Conservation (phyloP, 2,113 vertebrate genomes). For the Daphoenositta chrysoptera region DNA sequence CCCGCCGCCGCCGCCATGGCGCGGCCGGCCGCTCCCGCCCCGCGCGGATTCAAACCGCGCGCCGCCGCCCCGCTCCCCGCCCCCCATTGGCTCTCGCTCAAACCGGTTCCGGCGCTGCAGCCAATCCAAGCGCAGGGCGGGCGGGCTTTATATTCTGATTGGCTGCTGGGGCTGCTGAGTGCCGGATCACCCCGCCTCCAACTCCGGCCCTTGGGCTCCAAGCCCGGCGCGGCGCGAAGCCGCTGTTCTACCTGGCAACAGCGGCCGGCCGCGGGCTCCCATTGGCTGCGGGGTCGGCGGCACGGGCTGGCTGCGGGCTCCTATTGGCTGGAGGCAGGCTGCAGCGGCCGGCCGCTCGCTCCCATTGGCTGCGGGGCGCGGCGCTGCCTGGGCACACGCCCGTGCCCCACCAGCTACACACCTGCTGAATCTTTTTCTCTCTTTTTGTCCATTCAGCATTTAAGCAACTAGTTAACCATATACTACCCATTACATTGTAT, state of each 20-base stretch:
- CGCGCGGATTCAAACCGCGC: neutral
- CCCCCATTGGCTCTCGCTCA: neutral
- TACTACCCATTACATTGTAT: too few species aligned
- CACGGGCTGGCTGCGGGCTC: rapidly evolving
- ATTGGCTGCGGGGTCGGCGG: neutral
- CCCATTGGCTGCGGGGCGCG: neutral
- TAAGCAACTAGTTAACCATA: too few species aligned
- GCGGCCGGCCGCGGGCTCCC: rapidly evolving
- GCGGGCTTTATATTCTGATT: rapidly evolving
- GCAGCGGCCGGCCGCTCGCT: too few species aligned
- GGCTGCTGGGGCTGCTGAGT: rapidly evolving
- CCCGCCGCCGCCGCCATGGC: rapidly evolving
- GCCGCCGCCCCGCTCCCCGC: rapidly evolving
- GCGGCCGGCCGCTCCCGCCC: rapidly evolving
- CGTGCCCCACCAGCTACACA: too few species aligned
- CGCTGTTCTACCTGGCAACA: neutral
- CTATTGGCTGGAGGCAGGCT: too few species aligned
- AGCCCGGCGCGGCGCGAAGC: rapidly evolving
- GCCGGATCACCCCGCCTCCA: rapidly evolving
- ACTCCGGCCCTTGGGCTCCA: too few species aligned
- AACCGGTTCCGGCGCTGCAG: rapidly evolving
- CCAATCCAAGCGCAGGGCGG: rapidly evolving
- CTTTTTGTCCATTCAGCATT: too few species aligned
- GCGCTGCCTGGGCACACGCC: rapidly evolving
- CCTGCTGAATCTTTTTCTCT: too few species aligned